These are phyloP conservation scores for Meles meles DNA, from an alignment of 2,113 vertebrate species.

Conservation along the genomic window DNA sequence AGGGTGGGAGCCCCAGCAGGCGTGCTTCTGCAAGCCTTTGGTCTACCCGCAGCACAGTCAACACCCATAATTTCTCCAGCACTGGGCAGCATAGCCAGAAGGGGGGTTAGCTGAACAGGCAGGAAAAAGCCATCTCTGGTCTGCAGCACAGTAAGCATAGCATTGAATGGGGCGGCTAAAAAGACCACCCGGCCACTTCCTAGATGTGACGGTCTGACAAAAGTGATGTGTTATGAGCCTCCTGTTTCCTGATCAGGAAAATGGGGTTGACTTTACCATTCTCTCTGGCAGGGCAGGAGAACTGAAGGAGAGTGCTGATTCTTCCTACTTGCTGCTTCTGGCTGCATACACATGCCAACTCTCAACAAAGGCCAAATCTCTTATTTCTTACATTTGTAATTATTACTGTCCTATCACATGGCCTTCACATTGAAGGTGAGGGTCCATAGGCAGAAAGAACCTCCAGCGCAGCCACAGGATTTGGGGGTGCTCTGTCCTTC, in stretches of 20 bases:
- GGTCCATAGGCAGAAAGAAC: background rate
- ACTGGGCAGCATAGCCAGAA: too few species aligned
- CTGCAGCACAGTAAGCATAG: accelerated
- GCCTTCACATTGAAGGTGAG: background rate
- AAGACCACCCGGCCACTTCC: background rate
- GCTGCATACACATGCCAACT: background rate
- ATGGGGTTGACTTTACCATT: background rate
- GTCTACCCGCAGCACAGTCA: background rate
- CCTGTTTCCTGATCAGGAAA: background rate
- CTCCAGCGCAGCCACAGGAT: background rate
- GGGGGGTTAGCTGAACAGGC: too few species aligned
- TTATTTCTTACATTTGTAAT: background rate
- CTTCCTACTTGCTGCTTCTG: background rate
- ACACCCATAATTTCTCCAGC: background rate
- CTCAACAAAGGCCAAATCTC: background rate
- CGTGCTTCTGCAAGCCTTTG: background rate
- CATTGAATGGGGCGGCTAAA: background rate
- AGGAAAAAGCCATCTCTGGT: background rate
- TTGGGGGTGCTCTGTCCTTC: background rate
- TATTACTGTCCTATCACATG: background rate
- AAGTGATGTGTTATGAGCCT: background rate
- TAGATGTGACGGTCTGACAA: background rate
- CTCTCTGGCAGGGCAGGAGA: background rate
- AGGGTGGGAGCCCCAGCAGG: background rate
- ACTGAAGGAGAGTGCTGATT: background rate